Conservation (phyloP, 1,140 invertebrate species). For the Drosophila repletoides region DNA sequence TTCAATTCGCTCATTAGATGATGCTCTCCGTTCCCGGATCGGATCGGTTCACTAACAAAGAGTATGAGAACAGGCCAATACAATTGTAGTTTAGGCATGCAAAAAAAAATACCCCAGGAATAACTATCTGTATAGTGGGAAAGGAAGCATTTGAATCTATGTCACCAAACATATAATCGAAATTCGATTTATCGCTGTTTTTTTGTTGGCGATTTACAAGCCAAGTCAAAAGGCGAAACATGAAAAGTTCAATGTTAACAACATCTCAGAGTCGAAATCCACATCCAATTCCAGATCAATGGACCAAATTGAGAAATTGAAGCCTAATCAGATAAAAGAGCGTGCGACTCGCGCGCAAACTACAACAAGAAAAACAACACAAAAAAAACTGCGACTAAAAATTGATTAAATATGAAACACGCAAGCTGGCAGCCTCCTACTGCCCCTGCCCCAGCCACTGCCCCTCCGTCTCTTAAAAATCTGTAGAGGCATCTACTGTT, state of each 20-base stretch:
- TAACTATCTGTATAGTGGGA: no score
- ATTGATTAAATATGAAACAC: conserved; percentile 80
- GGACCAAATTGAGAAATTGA: conserved; percentile 77
- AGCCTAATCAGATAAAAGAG: conserved; percentile 73
- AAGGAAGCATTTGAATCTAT: background rate
- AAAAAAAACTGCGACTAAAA: conserved; percentile 35
- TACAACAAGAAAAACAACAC: conserved; percentile 18
- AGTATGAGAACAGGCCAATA: conserved; percentile 6
- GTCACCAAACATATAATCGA: background rate
- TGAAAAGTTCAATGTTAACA: conserved; percentile 74
- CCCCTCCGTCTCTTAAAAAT: conserved; percentile 4
- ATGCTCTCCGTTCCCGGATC: background rate
- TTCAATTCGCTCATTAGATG: conserved; percentile 40
- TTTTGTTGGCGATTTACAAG: background rate
- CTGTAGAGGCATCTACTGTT: background rate
- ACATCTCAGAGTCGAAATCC: conserved; percentile 26
- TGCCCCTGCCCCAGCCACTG: background rate
- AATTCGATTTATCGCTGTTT: conserved; percentile 11
- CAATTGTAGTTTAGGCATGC: background rate
- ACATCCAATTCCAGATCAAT: conserved; percentile 48
- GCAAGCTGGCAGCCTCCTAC: conserved; percentile 35
- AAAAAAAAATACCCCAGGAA: no score
- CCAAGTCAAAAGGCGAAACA: conserved; percentile 30
- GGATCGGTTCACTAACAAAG: background rate
- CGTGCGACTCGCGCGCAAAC: conserved; percentile 59